Conservation (phyloP, 2,113 vertebrate genomes). For the Pantherophis guttatus region DNA sequence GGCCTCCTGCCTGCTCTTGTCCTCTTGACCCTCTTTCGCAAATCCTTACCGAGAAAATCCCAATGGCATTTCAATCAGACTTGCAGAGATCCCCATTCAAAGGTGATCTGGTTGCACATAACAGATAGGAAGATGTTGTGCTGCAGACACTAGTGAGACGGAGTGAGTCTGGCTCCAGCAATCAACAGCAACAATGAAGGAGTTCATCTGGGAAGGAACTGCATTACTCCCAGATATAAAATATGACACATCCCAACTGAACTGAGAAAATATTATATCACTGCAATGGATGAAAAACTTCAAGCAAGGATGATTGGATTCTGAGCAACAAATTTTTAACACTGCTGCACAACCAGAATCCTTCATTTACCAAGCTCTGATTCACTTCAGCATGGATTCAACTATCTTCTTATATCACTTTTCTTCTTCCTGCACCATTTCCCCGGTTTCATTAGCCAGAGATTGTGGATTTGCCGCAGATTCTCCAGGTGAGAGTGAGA, state of each 20-base stretch:
- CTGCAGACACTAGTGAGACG: not conserved
- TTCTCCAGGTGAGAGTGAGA: conserved; percentile 95
- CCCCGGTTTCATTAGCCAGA: conserved; percentile 74
- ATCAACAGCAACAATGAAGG: not conserved
- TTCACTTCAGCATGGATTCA: not conserved
- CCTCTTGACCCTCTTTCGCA: not conserved
- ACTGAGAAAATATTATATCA: conserved; percentile 3
- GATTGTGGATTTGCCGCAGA: conserved; percentile 74
- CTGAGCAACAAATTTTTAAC: not conserved
- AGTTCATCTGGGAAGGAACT: not conserved
- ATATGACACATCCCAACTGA: not conserved
- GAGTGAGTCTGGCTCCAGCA: not conserved
- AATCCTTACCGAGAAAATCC: not conserved
- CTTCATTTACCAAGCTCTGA: not conserved
- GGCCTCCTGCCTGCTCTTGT: not conserved
- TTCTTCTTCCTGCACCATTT: not conserved
- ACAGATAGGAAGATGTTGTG: not conserved
- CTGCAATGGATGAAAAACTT: not conserved
- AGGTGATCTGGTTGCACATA: not conserved
- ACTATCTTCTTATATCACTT: not conserved
- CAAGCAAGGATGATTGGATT: not conserved
- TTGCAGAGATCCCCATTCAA: conserved; percentile 6
- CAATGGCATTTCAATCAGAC: not conserved
- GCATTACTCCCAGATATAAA: not conserved
- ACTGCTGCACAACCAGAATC: not conserved